Percentiles rank a stretch among this genome's conserved stretches.
phyloP scores from a whole-genome alignment of 2,888 invertebrate genomes.

The Leptinotarsa rubiginosa region DNA sequence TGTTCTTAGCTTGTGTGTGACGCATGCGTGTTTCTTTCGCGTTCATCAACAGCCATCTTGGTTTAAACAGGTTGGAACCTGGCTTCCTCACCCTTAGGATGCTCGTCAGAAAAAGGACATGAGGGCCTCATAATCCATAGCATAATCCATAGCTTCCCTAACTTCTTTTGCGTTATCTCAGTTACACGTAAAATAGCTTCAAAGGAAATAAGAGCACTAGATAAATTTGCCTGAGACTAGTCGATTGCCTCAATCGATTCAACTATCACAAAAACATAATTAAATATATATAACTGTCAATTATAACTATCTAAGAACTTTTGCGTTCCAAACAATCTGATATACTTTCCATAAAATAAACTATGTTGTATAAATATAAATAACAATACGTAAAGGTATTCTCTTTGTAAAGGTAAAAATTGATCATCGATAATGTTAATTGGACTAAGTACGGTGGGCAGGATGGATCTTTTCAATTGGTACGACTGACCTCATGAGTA shows the following conservation, averaged over 20 bases:
- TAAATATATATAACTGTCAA: conserved; percentile 27
- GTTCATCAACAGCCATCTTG: too few species aligned
- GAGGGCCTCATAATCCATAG: too few species aligned
- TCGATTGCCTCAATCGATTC: conserved; percentile 23
- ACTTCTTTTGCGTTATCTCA: neutral
- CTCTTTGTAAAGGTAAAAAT: conserved; percentile 53
- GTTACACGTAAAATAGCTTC: neutral
- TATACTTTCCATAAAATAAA: conserved; percentile 60
- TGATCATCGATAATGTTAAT: conserved; percentile 50
- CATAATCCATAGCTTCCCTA: too few species aligned
- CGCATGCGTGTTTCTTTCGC: neutral
- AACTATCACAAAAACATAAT: conserved; percentile 25
- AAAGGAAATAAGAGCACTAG: neutral
- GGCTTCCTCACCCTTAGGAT: too few species aligned
- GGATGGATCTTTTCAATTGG: conserved; percentile 38
- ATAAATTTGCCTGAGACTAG: conserved; percentile 7
- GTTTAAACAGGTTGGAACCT: too few species aligned
- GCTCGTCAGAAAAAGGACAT: too few species aligned
- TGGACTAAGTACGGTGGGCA: conserved; percentile 55
- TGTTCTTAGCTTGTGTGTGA: neutral
- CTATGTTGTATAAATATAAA: conserved; percentile 65
- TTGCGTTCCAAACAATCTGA: conserved; percentile 50
- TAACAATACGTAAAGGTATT: conserved; percentile 66
- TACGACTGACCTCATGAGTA: conserved; percentile 60
- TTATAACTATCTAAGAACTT: conserved; percentile 35